Conservation (phyloP, 2,113 vertebrate genomes). For the Pachycephala philippinensis region DNA sequence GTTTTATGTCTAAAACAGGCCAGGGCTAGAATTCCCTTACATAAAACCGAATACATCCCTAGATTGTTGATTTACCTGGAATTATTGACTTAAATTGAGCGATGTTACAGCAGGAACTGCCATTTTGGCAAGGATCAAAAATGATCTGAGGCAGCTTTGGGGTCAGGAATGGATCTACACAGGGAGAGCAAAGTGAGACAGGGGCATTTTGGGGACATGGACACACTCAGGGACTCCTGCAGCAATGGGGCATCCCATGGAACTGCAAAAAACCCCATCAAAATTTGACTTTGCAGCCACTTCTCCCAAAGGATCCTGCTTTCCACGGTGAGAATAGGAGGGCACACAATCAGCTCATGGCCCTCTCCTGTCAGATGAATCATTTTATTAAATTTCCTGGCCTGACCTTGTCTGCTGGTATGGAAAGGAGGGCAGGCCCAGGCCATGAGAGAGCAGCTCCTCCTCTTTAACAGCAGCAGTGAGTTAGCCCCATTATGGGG, state of each 20-base stretch:
- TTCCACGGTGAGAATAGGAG: neutral
- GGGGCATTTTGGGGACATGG: neutral
- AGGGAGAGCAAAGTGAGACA: neutral
- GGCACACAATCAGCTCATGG: neutral
- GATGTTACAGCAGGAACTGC: neutral
- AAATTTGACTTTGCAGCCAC: neutral
- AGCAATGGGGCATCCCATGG: neutral
- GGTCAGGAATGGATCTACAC: neutral
- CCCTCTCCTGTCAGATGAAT: neutral
- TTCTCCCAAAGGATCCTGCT: neutral
- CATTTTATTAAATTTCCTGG: neutral
- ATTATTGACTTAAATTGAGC: neutral
- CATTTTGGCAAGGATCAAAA: neutral
- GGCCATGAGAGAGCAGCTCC: neutral
- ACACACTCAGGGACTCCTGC: accelerated
- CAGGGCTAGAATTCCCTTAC: neutral
- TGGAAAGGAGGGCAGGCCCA: neutral
- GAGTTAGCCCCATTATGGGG: neutral
- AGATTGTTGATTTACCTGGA: neutral
- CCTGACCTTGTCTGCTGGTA: neutral
- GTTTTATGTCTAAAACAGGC: neutral
- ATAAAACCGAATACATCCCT: neutral
- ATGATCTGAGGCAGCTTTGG: neutral
- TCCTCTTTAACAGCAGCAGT: neutral
- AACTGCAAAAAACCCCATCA: neutral